Evolutionary conservation across 64 coral and sea anemone species (phyloP).

Genomic region (Pachyseris speciosa): DNA sequence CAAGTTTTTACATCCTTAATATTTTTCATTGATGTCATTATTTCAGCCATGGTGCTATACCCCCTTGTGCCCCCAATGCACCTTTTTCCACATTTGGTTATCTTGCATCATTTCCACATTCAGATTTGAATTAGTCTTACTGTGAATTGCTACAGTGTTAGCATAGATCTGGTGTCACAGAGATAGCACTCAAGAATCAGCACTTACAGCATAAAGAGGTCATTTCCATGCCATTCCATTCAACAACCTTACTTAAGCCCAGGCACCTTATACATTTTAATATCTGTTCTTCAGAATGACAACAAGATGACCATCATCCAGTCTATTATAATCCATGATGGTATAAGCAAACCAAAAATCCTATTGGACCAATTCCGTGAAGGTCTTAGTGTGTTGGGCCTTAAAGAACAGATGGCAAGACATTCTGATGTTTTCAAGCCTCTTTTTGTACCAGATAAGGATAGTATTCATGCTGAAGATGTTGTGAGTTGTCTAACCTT

Average conservation of each 20-base stretch:
- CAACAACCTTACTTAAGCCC: not conserved
- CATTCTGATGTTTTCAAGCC: slow-evolving; percentile 1
- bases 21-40: no score
- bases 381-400: not conserved
- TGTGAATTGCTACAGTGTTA: no score
- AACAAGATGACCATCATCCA: slow-evolving; percentile 14
- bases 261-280: not conserved
- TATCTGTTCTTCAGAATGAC: slow-evolving; percentile 5
- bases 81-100: no score
- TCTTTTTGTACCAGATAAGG: not conserved
- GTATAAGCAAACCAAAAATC: slow-evolving; percentile 24
- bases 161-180: no score
- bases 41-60: no score
- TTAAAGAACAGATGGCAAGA: slow-evolving; percentile 1
- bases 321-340: slow-evolving; percentile 12
- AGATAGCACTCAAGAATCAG: no score
- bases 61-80: no score
- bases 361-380: slow-evolving; percentile 19
- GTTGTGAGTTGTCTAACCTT: slow-evolving; percentile 35
- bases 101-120: no score
- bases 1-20: no score
- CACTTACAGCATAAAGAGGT: not conserved
- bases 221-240: not conserved
- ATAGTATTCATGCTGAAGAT: not conserved
- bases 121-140: no score